These are phyloP conservation scores for Sphinx pinastri DNA, from an alignment of 2,888 invertebrate species.

Conservation along the genomic window DNA sequence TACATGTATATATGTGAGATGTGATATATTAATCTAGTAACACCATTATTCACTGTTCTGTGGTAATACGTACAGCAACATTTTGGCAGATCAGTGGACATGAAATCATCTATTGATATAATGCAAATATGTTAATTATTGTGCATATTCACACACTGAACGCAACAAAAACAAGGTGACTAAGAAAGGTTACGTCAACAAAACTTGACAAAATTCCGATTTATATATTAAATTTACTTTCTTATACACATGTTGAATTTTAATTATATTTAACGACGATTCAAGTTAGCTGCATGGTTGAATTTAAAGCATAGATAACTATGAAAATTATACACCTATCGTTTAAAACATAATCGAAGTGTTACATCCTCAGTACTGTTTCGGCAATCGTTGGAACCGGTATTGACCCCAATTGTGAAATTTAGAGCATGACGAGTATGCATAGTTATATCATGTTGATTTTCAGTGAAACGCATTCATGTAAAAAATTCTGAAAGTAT, in stretches of 20 bases:
- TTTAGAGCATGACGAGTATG: conserved; percentile 69
- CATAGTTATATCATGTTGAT: conserved; percentile 39
- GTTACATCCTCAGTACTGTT: conserved; percentile 36
- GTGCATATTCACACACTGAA: neutral
- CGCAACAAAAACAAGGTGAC: neutral
- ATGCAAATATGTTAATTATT: neutral
- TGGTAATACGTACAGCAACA: neutral
- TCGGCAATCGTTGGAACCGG: conserved; percentile 52
- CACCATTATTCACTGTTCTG: neutral
- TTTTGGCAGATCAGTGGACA: neutral
- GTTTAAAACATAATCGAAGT: neutral
- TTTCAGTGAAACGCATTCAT: conserved; percentile 35
- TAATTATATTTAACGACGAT: no score
- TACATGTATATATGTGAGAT: no score
- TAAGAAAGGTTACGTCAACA: neutral
- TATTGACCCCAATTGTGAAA: conserved; percentile 74
- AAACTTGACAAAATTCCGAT: no score
- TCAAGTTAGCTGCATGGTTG: no score
- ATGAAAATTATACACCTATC: no score
- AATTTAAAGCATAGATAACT: no score
- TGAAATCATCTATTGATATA: neutral
- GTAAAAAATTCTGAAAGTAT: neutral
- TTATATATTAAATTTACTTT: no score
- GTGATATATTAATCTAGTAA: no score
- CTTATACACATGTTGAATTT: no score